Conservation (phyloP, 2,797 vertebrate genomes). For the Pogonophryne albipinna region DNA sequence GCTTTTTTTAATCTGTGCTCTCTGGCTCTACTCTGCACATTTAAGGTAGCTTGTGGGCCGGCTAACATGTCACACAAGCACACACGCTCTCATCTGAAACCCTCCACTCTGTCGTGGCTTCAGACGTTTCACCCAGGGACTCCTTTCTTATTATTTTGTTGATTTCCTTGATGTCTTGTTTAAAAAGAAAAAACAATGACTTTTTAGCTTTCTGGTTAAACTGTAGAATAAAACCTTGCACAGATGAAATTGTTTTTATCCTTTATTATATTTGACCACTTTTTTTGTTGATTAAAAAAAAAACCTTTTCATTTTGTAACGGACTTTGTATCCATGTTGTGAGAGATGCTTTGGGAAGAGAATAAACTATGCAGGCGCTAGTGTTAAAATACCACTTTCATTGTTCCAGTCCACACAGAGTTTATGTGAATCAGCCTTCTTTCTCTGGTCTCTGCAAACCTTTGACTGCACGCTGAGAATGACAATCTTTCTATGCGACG, state of each 20-base stretch:
- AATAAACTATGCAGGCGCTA: slow-evolving; percentile 83
- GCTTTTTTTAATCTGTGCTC: slow-evolving; percentile 67
- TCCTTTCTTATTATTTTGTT: slow-evolving; percentile 49
- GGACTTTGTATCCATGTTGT: slow-evolving; percentile 70
- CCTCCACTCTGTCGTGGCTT: slow-evolving; percentile 54
- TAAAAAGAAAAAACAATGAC: slow-evolving; percentile 40
- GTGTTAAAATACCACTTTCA: slow-evolving; percentile 51
- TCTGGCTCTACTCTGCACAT: slow-evolving; percentile 63
- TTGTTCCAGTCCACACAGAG: slow-evolving; percentile 39
- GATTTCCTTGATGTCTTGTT: slow-evolving; percentile 60
- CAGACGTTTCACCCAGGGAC: slow-evolving; percentile 67
- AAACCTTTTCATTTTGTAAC: slow-evolving; percentile 69
- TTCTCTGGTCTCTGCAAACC: slow-evolving; percentile 31
- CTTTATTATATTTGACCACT: slow-evolving; percentile 76
- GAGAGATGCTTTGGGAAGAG: slow-evolving; percentile 71
- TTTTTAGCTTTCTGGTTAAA: slow-evolving; percentile 76
- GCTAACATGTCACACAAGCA: slow-evolving; percentile 37
- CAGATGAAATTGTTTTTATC: slow-evolving; percentile 74
- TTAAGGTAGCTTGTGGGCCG: slow-evolving; percentile 48
- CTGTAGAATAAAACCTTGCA: slow-evolving; percentile 83
- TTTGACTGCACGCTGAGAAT: slow-evolving; percentile 39
- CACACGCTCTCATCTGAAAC: slow-evolving; percentile 44
- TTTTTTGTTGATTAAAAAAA: slow-evolving; percentile 69
- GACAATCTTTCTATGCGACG: slow-evolving; percentile 62
- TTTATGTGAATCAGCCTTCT: slow-evolving; percentile 36